Evolutionary conservation across 2,113 vertebrate species (phyloP).

Genomic region (Mellivora capensis): DNA sequence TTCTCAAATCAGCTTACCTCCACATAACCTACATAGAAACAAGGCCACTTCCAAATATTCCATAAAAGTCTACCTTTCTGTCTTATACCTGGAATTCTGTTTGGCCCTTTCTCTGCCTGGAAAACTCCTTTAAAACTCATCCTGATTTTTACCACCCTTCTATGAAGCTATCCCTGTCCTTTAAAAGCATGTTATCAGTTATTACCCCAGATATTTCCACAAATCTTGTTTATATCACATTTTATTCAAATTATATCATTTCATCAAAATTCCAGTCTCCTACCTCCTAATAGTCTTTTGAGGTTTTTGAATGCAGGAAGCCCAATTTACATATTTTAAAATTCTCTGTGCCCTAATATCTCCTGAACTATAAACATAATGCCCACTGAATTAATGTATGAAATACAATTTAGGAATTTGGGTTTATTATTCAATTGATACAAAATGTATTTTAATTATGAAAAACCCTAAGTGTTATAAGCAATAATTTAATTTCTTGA

Average conservation of each 20-base stretch:
- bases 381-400: not conserved
- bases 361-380: not conserved
- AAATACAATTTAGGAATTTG: not conserved
- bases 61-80: not conserved
- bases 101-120: not conserved
- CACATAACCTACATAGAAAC: not conserved
- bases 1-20: not conserved
- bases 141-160: not conserved
- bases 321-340: not conserved
- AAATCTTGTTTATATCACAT: not conserved
- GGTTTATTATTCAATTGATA: not conserved
- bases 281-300: not conserved
- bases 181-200: not conserved
- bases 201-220: not conserved
- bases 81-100: not conserved
- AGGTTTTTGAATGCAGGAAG: not conserved
- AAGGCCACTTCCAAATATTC: not conserved
- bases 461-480: not conserved
- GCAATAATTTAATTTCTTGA: not conserved
- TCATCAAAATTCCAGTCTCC: not conserved
- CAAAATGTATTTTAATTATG: not conserved
- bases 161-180: not conserved
- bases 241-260: not conserved
- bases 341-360: not conserved
- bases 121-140: not conserved